phyloP scores from a whole-genome alignment of 2,113 vertebrate genomes.

The Dasyurus viverrinus region DNA sequence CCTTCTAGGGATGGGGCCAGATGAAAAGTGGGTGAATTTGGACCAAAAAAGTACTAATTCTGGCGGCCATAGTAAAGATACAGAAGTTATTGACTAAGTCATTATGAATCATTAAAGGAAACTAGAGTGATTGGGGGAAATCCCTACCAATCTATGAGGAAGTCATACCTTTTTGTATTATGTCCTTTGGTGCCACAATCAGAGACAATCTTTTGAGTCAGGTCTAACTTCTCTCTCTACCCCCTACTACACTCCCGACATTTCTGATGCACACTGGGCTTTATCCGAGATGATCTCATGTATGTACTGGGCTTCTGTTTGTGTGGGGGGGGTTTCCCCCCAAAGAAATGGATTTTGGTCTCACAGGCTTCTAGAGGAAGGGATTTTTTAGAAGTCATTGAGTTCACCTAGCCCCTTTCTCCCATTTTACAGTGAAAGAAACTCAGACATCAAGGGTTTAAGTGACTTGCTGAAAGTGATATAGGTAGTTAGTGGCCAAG shows the following conservation, averaged over 20 bases:
- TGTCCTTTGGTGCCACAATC: neutral
- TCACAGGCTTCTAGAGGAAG: neutral
- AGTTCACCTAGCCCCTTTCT: neutral
- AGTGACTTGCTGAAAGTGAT: neutral
- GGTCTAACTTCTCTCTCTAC: neutral
- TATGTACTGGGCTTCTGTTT: neutral
- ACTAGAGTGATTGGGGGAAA: neutral
- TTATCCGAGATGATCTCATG: neutral
- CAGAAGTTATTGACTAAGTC: neutral
- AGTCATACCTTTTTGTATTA: neutral
- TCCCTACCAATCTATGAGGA: neutral
- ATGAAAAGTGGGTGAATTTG: neutral
- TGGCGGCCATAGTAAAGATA: neutral
- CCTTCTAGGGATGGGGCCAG: neutral
- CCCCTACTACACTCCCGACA: neutral
- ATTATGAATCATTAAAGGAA: neutral
- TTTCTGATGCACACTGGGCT: neutral
- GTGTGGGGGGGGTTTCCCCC: neutral
- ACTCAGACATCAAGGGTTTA: neutral
- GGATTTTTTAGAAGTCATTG: neutral
- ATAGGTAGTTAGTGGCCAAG: neutral
- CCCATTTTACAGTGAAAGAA: neutral
- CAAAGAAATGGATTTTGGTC: neutral
- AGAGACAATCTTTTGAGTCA: neutral
- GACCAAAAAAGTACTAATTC: neutral